Evolutionary conservation across 2,888 invertebrate genomes (phyloP).

Genomic region (Cantharis rufa): DNA sequence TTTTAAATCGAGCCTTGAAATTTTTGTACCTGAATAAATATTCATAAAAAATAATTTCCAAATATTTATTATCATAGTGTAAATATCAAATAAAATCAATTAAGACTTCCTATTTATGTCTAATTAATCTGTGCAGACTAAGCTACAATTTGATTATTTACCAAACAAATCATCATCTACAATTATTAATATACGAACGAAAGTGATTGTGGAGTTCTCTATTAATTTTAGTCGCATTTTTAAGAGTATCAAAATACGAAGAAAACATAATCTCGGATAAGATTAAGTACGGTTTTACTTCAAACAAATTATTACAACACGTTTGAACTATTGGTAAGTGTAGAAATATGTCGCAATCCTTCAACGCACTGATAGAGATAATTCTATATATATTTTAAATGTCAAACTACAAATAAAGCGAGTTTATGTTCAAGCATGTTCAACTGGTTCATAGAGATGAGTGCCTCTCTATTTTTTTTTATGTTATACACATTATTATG

Average conservation of each 20-base stretch:
- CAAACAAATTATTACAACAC: slow-evolving; percentile 20
- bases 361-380: slow-evolving; percentile 34
- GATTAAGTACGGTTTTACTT: slow-evolving; percentile 14
- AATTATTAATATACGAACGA: background rate
- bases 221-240: background rate
- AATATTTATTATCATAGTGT: too few species aligned
- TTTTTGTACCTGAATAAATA: background rate
- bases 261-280: slow-evolving; percentile 18
- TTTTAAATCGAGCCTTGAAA: background rate
- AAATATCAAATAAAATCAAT: background rate
- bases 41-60: background rate
- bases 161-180: background rate
- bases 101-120: background rate
- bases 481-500: background rate
- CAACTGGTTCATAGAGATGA: slow-evolving; percentile 12
- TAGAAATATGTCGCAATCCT: slow-evolving; percentile 37
- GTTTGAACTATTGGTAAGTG: slow-evolving; percentile 28
- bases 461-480: background rate
- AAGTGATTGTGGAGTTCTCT: background rate
- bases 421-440: slow-evolving; percentile 24
- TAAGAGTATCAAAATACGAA: slow-evolving; percentile 10
- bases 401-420: slow-evolving; percentile 33
- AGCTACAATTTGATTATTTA: background rate
- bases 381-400: slow-evolving; percentile 34
- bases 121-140: background rate